A percentile compares a stretch with the other conserved stretches of the same genome.
These are phyloP conservation scores for Phalloptychus januarius DNA, from an alignment of 2,797 vertebrate genomes.

Conservation along the genomic window DNA sequence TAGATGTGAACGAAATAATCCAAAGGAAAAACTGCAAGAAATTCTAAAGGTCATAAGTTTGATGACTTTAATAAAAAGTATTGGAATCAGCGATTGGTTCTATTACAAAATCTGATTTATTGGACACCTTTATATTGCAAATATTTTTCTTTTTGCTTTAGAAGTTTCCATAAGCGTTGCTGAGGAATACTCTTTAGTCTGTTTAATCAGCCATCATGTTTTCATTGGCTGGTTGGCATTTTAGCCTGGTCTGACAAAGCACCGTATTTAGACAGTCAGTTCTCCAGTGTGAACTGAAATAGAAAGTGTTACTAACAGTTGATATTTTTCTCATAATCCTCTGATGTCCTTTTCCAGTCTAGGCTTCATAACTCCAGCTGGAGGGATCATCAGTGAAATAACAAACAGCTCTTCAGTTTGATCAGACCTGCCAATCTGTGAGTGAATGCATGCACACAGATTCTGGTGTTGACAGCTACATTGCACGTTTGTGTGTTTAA, in stretches of 20 bases:
- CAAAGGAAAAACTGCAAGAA: no score
- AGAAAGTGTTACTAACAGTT: constrained; percentile 14
- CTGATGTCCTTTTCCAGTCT: constrained; percentile 24
- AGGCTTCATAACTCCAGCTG: constrained; percentile 26
- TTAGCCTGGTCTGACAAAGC: constrained; percentile 25
- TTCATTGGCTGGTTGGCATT: constrained; percentile 42
- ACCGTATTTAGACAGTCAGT: constrained; percentile 20
- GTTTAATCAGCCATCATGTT: constrained; percentile 32
- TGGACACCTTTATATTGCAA: neutral
- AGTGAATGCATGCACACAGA: constrained; percentile 21
- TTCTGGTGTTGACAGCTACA: constrained; percentile 35
- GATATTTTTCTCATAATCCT: constrained; percentile 28
- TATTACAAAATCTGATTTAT: no score
- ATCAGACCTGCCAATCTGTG: constrained; percentile 33
- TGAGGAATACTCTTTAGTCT: constrained; percentile 13
- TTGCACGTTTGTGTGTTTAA: constrained; percentile 21
- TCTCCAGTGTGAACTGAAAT: constrained; percentile 30
- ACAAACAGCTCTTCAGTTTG: constrained; percentile 33
- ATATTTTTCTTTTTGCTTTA: constrained; percentile 1
- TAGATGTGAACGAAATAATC: no score
- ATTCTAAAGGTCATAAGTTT: no score
- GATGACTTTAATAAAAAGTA: no score
- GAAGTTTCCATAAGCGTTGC: neutral
- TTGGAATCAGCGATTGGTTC: no score
- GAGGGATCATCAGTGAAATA: constrained; percentile 19